Conservation (phyloP, 2,113 vertebrate species). For the Mus musculus region GRCm39 chr10:116298001-116298500, state of each 20-base stretch:
- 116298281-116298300: too few species aligned
- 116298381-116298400: not conserved
- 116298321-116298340: not conserved
- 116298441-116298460: not conserved
- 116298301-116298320: not conserved
- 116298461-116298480: not conserved
- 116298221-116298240: not conserved
- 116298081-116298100: too few species aligned
- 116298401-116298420: not conserved
- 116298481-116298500: not conserved
- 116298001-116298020: conserved; percentile 36
- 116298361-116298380: not conserved
- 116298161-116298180: not conserved
- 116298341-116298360: not conserved
- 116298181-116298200: not conserved
- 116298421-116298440: not conserved
- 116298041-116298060: not conserved
- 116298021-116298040: not conserved
- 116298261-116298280: not conserved
- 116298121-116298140: not conserved
- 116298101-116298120: too few species aligned
- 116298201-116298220: not conserved
- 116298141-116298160: not conserved
- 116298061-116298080: not conserved
- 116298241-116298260: not conserved